Conservation (phyloP, 2,888 invertebrate species). For the Calameuta filiformis region DNA sequence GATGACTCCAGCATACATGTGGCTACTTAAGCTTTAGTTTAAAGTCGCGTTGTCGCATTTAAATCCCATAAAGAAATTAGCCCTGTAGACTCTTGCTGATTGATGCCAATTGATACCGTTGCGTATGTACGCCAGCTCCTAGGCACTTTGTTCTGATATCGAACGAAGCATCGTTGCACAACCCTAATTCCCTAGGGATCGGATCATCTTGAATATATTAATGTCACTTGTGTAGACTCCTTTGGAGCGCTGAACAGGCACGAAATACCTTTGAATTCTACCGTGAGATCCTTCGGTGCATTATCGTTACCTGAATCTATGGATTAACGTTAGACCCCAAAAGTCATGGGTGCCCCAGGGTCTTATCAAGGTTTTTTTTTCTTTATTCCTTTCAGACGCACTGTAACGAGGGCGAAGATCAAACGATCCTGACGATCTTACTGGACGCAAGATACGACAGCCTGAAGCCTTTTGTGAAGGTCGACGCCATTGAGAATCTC, state of each 20-base stretch:
- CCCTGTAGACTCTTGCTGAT: slow-evolving; percentile 39
- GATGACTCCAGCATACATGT: neutral
- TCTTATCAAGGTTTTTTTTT: neutral
- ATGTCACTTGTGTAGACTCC: neutral
- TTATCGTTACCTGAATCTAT: neutral
- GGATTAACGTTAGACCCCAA: neutral
- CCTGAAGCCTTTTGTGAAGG: slow-evolving; percentile 74
- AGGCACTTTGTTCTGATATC: neutral
- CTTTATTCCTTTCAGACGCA: slow-evolving; percentile 48
- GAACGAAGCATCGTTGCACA: neutral
- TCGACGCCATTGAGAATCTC: slow-evolving; percentile 76
- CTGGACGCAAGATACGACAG: slow-evolving; percentile 75
- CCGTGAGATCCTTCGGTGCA: neutral
- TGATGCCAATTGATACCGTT: slow-evolving; percentile 48
- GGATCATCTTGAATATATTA: neutral
- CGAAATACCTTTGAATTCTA: neutral
- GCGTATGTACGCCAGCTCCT: neutral
- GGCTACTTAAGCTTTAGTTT: neutral
- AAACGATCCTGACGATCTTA: slow-evolving; percentile 74
- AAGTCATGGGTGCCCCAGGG: neutral
- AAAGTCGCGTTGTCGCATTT: slow-evolving; percentile 30
- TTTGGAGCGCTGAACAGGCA: neutral
- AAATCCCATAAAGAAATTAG: slow-evolving; percentile 49
- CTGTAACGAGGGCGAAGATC: slow-evolving; percentile 66
- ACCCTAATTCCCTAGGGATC: neutral